A percentile compares a stretch with the other conserved stretches of the same genome.
Conservation (phyloP, 35 echinoderm and acorn worm species). For the Lytechinus variegatus region DNA sequence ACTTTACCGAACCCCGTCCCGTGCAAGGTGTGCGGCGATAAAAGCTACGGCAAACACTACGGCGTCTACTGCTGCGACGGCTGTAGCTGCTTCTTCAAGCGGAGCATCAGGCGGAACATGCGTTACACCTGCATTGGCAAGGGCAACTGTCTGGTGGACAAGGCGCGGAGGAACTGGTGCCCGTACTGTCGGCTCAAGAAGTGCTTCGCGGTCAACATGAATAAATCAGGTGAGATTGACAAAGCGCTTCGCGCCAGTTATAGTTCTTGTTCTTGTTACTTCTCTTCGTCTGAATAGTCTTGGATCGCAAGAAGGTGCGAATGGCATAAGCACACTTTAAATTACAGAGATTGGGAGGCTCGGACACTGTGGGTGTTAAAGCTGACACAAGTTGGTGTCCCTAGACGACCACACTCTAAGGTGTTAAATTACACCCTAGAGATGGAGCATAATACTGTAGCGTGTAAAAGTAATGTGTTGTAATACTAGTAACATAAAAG, state of each 20-base stretch:
- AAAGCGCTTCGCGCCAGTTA: not conserved
- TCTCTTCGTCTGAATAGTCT: no score
- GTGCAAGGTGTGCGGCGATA: slow-evolving; percentile 90
- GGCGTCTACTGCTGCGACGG: slow-evolving; percentile 98
- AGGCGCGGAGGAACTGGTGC: slow-evolving; percentile 96
- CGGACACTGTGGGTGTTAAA: no score
- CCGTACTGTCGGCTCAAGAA: slow-evolving; percentile 94
- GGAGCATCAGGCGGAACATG: slow-evolving; percentile 94
- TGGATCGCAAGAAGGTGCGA: no score
- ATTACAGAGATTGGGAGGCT: no score
- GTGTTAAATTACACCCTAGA: no score
- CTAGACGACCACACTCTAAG: no score
- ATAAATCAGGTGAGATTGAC: slow-evolving; percentile 88
- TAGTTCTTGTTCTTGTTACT: no score
- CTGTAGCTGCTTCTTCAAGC: slow-evolving; percentile 96
- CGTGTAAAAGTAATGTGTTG: no score
- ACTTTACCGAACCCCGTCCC: slow-evolving; percentile 89
- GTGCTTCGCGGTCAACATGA: slow-evolving; percentile 98
- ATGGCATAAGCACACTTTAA: no score
- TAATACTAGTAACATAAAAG: no score
- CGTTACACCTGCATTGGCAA: slow-evolving; percentile 96
- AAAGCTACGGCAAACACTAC: slow-evolving; percentile 98
- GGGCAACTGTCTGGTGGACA: slow-evolving; percentile 94
- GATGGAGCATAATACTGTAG: no score
- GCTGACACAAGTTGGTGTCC: no score